A percentile compares a stretch with the other conserved stretches of the same genome.
Evolutionary conservation across 2,888 invertebrate species (phyloP).

Genomic region (Trissoscelio sp.): DNA sequence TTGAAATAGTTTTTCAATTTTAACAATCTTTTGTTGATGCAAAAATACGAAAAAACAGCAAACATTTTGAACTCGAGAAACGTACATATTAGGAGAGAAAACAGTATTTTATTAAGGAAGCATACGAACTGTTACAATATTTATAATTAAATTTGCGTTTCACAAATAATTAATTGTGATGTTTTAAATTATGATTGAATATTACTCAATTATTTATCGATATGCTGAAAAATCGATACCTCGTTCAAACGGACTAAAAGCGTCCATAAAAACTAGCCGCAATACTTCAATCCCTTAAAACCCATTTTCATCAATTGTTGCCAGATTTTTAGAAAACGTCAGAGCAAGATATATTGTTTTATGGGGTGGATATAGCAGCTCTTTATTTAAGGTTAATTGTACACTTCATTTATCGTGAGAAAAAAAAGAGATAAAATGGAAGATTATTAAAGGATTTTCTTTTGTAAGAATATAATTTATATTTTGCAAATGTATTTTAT

Average conservation of each 20-base stretch:
- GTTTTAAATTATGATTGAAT: not conserved
- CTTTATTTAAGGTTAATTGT: constrained; percentile 2
- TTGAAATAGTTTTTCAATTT: too few species aligned
- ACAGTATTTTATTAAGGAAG: too few species aligned
- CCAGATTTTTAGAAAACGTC: constrained; percentile 4
- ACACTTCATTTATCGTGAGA: not conserved
- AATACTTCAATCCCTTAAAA: constrained; percentile 9
- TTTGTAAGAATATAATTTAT: not conserved
- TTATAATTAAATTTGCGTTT: too few species aligned
- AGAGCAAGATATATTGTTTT: not conserved
- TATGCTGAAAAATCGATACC: not conserved
- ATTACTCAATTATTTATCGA: not conserved
- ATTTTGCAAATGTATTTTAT: not conserved
- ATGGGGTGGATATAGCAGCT: not conserved
- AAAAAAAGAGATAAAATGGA: not conserved
- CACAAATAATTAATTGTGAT: too few species aligned
- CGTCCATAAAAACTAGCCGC: not conserved
- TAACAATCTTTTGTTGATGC: too few species aligned
- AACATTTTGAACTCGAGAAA: too few species aligned
- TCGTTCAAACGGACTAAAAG: not conserved
- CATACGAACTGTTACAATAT: too few species aligned
- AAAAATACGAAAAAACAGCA: too few species aligned
- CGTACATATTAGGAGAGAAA: too few species aligned
- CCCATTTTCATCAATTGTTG: constrained; percentile 5
- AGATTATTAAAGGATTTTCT: not conserved